phyloP scores from a whole-genome alignment of 2,113 vertebrate genomes.

The Promerops cafer region DNA sequence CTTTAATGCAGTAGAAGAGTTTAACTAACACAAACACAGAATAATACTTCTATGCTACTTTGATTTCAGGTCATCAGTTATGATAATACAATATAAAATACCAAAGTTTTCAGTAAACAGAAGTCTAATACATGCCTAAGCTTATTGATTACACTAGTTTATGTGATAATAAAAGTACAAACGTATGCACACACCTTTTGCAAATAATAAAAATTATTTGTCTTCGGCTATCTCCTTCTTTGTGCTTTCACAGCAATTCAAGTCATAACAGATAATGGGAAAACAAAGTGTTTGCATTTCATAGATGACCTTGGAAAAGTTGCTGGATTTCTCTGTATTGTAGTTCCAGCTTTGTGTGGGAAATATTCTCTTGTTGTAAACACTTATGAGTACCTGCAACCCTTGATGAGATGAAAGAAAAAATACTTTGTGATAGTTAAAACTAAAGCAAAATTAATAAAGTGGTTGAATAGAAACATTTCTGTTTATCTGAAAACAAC shows the following conservation, averaged over 20 bases:
- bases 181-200: conserved; percentile 1
- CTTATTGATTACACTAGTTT: conserved; percentile 48
- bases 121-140: neutral
- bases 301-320: conserved; percentile 23
- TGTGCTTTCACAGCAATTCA: conserved; percentile 38
- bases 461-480: neutral
- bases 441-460: neutral
- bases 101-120: neutral
- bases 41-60: conserved; percentile 26
- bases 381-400: neutral
- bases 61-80: conserved; percentile 55
- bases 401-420: neutral
- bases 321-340: neutral
- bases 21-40: neutral
- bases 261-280: conserved; percentile 30
- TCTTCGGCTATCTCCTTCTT: conserved; percentile 16
- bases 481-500: neutral
- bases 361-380: neutral
- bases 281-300: conserved; percentile 44
- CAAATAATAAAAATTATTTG: conserved; percentile 43
- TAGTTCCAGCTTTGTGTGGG: neutral
- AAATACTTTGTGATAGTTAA: neutral
- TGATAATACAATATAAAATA: conserved; percentile 55
- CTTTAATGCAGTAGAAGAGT: neutral
- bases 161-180: conserved; percentile 38